Percentiles rank a stretch among this genome's conserved stretches.
These are phyloP conservation scores for Buteo buteo DNA, from an alignment of 2,113 vertebrate genomes.

Conservation along the genomic window DNA sequence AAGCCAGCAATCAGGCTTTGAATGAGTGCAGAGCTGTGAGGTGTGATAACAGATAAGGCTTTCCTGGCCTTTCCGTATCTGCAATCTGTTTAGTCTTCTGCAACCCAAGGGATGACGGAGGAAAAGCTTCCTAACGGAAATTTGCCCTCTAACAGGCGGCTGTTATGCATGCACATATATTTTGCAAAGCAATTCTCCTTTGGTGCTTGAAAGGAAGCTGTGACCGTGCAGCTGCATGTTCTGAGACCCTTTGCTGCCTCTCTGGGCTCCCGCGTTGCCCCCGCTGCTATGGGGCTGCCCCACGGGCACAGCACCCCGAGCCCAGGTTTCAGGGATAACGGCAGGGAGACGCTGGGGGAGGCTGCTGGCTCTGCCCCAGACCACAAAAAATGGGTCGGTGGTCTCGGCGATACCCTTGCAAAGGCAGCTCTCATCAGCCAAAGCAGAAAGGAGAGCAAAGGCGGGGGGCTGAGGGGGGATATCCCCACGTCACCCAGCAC, in stretches of 20 bases:
- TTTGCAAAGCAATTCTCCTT: background rate
- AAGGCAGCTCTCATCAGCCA: rapidly evolving
- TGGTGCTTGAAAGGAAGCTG: background rate
- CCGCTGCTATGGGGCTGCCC: background rate
- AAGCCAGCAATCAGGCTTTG: background rate
- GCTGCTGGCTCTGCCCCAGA: background rate
- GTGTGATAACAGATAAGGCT: background rate
- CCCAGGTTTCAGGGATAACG: background rate
- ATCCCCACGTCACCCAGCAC: background rate
- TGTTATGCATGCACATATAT: background rate
- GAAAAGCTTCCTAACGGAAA: background rate
- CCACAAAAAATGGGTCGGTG: background rate
- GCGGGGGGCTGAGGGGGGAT: no score
- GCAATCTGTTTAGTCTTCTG: background rate
- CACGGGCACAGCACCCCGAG: rapidly evolving
- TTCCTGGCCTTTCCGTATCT: background rate
- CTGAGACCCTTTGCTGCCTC: background rate
- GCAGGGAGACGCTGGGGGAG: background rate
- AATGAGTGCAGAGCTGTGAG: background rate
- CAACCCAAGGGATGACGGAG: background rate
- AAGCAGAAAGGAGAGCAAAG: background rate
- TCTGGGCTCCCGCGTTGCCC: background rate
- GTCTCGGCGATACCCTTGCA: rapidly evolving
- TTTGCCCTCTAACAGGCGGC: background rate
- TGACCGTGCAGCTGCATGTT: background rate